Evolutionary conservation across 2,797 vertebrate genomes (phyloP), one percentile per base, ranked within the genome.

Genomic region (Xenentodon cancila): DNA sequence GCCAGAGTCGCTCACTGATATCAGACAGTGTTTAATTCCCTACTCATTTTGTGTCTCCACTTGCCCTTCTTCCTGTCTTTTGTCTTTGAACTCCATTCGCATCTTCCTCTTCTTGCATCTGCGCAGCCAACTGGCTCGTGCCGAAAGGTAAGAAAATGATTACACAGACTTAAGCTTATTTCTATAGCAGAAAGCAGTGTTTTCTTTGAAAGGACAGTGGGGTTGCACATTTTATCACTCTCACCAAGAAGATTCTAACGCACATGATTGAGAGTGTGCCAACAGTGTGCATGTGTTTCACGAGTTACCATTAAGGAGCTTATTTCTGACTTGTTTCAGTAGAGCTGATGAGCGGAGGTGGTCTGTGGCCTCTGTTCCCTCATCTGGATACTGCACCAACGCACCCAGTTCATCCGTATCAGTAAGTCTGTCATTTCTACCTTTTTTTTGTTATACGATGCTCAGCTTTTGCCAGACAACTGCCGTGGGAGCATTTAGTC

Each of bases 311-410:
- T 65, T 76, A 43, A 87, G 16, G 18, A 5, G 45, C 20, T n/a
- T 70, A 16, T 54, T 3, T 2, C 18, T 74, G 13, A 69, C 67
- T 59, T 75, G n/a, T 79, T 67, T 73, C 45, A 68, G 70, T 77
- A 84, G 96, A 88, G 92, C 92, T 37, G 96, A 98, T 58, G 96
- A 95, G 47, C 90, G 96, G 73, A 92, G 96, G 79, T 98, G 96
- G 96, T 98, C 96, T 3, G 93, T 97, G 64, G 96, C 96, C 0
- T 97, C 96, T 0, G 88, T 97, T 61, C 96, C 96, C 9, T 97
- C 96, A 0, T 98, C 96, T 53, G 96, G 96, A 89, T 98, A 98
- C 89, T 96, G 96, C 79, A 98, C 96, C 80, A 98, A 96, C 70
- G 96, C 96, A 1, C 95, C 96, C 82, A 97, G 96, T 84, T 97